Evolutionary conservation across 2,113 vertebrate species (phyloP), one percentile per base, ranked within the genome.

Genomic region (Chaetops frenatus): DNA sequence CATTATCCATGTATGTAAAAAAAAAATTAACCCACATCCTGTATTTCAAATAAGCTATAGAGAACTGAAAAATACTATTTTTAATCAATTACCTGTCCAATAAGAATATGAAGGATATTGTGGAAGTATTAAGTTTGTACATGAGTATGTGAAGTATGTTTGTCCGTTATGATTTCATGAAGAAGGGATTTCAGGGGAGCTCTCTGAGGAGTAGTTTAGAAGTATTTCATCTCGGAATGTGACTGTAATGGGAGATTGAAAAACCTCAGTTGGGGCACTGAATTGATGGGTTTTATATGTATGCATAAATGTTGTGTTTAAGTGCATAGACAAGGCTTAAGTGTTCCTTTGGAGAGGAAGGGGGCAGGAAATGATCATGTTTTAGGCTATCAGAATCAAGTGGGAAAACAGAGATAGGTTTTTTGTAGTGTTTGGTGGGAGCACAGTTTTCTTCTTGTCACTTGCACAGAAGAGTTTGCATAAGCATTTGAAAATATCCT

Each of bases 111-210:
- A 70, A 91, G 56, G 64, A 44, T 76, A 77, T 44, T 77, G 45
- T 69, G 77, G 33, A 97, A 91, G 77, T 81, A 81, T 51, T 86
- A 78, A 47, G 24, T 71, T 36, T 57, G 58, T 80, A 58, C 44
- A 80, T 53, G 54, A 82, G 79, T 88, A 97, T 61, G 83, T 96
- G 83, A 85, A 66, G 35, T 65, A 45, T 54, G 82, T 70, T 90
- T 87, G 78, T 94, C 85, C 44, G 5, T 90, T 71, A 65, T 33
- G 48, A 71, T 95, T 95, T 92, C 57, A 67, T 56, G 60, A 89
- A 82, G 86, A 81, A 83, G 28, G 50, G 20, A 76, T 92, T 95
- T 82, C 58, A 61, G 65, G 53, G 48, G 22, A 76, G 47, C 47
- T 72, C 40, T 69, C 56, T n/a, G 0, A 1, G 79, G 45, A 83